Base-by-base conservation (phyloP, 23 tunicate species). In the Diplosoma virens region DNA sequence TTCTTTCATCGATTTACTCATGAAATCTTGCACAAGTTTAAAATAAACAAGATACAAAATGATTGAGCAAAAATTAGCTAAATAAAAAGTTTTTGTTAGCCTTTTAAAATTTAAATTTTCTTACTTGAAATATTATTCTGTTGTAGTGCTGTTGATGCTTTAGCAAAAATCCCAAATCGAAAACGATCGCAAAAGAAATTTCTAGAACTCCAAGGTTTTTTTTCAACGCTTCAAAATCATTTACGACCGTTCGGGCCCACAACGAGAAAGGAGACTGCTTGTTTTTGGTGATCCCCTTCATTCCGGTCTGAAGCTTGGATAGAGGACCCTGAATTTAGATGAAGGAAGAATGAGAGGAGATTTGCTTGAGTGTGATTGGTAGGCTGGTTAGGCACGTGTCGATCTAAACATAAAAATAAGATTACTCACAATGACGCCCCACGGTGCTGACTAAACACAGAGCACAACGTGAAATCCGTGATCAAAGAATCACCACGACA, bases 51-150 rank as follows among this genome's bases (percentile, higher is more conserved):
- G n/a, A n/a, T n/a, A n/a, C n/a, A n/a, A n/a, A n/a, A n/a, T n/a
- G n/a, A n/a, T n/a, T n/a, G n/a, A n/a, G n/a, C n/a, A n/a, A n/a
- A n/a, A n/a, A n/a, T n/a, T n/a, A n/a, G n/a, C n/a, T n/a, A n/a
- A n/a, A n/a, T n/a, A n/a, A n/a, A n/a, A n/a, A n/a, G n/a, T n/a
- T n/a, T n/a, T n/a, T n/a, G n/a, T n/a, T n/a, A n/a, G n/a, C n/a
- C n/a, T n/a, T n/a, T n/a, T n/a, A n/a, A n/a, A n/a, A n/a, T n/a
- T n/a, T n/a, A n/a, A n/a, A n/a, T n/a, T n/a, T n/a, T 11, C 64
- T 32, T 47, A 90, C 97, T 86, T 90, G 83, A 47, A 90, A 90
- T 36, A 90, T 79, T n/a, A 90, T 50, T 5, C 90, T 90, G 64
- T 34, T 79, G 59, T 79, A 90, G 67, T 84, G 82, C 23, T 74